Evolutionary conservation across 2,888 invertebrate genomes (phyloP).

Genomic region (Holacanthella duospinosa): DNA sequence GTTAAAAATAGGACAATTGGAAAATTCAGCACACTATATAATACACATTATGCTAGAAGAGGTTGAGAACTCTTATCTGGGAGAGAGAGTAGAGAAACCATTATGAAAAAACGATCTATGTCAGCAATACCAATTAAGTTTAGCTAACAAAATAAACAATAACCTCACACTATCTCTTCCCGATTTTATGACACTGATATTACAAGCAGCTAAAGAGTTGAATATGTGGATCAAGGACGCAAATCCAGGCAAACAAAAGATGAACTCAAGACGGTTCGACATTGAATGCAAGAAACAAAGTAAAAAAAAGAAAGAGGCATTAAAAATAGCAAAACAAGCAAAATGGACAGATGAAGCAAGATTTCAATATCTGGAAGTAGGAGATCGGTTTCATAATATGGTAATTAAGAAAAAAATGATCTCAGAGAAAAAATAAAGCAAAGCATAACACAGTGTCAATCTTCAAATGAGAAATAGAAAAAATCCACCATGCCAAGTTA

Average conservation of each 20-base stretch:
- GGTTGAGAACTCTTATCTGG: too few relatives aligned
- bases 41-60: too few relatives aligned
- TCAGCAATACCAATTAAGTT: too few relatives aligned
- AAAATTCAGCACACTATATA: too few relatives aligned
- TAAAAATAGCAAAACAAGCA: not conserved
- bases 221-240: not conserved
- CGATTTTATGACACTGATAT: not conserved
- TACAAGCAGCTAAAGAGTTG: not conserved
- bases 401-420: not conserved
- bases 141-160: too few relatives aligned
- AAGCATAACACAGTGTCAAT: not conserved
- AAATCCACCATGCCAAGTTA: not conserved
- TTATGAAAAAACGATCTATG: too few relatives aligned
- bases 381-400: not conserved
- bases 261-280: not conserved
- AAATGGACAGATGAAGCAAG: not conserved
- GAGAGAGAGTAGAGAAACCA: too few relatives aligned
- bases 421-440: not conserved
- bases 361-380: not conserved
- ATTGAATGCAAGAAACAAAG: not conserved
- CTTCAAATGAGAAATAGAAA: not conserved
- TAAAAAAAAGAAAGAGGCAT: not conserved
- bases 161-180: not conserved
- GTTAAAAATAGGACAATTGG: too few relatives aligned
- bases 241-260: not conserved